phyloP scores from a whole-genome alignment of 2,113 vertebrate species.

The Dicentrarchus labrax region DNA sequence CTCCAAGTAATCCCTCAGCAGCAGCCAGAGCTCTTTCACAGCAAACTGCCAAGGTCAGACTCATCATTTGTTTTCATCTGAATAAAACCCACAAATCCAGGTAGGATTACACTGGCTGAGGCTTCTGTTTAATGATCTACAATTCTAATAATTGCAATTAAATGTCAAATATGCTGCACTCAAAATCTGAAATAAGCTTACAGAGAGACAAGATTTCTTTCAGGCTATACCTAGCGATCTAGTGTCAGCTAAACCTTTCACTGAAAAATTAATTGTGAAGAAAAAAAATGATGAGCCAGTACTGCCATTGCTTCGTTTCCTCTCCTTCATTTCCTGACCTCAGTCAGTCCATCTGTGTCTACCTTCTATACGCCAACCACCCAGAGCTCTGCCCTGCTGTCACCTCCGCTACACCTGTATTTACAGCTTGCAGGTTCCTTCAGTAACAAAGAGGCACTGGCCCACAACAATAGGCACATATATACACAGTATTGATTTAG shows the following conservation, averaged over 20 bases:
- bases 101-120: not conserved
- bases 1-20: conserved; percentile 3
- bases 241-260: not conserved
- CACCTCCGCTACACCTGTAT: not conserved
- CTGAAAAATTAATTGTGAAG: not conserved
- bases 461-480: not conserved
- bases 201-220: not conserved
- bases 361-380: conserved; percentile 40
- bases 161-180: not conserved
- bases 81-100: conserved; percentile 12
- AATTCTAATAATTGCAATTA: not conserved
- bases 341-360: conserved; percentile 68
- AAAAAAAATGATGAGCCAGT: no score
- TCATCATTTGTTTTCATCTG: conserved; percentile 25
- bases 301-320: not conserved
- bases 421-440: conserved; percentile 11
- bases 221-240: not conserved
- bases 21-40: conserved; percentile 5
- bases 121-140: not conserved
- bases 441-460: not conserved
- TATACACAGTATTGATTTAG: not conserved
- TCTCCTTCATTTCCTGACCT: conserved; percentile 33
- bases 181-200: not conserved
- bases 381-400: conserved; percentile 54
- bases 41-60: not conserved